Conservation (phyloP, 2,113 vertebrate genomes). For the Poicephalus meyeri region DNA sequence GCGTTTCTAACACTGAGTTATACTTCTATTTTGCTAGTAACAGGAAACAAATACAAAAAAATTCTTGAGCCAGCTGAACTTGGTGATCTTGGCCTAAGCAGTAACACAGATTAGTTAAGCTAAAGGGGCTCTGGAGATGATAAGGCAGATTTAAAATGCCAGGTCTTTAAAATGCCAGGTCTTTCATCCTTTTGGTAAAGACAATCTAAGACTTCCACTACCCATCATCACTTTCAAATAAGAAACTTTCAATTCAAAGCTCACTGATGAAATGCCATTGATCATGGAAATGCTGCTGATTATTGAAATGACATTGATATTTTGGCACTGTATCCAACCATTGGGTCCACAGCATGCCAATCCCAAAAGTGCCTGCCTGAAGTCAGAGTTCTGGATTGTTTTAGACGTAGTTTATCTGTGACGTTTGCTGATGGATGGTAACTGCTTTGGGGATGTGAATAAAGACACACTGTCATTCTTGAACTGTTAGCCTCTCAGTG, state of each 20-base stretch:
- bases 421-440: background rate
- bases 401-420: background rate
- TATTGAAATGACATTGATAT: background rate
- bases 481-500: background rate
- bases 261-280: background rate
- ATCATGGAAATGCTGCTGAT: background rate
- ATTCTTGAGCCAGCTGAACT: background rate
- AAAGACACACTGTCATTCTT: background rate
- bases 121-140: background rate
- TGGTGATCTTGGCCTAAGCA: background rate
- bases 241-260: background rate
- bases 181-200: background rate
- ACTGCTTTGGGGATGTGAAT: background rate
- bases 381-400: background rate
- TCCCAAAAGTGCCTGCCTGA: background rate
- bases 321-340: background rate
- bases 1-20: background rate
- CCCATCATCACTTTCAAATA: background rate
- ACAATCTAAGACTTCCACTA: background rate
- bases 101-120: background rate
- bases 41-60: background rate
- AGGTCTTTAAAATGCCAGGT: background rate
- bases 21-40: background rate
- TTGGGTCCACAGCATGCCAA: accelerated
- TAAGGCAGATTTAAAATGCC: background rate